Percentiles rank a stretch among this genome's conserved stretches.
phyloP scores from a whole-genome alignment of 92 coral and sea anemone genomes.

The Porites rus region DNA sequence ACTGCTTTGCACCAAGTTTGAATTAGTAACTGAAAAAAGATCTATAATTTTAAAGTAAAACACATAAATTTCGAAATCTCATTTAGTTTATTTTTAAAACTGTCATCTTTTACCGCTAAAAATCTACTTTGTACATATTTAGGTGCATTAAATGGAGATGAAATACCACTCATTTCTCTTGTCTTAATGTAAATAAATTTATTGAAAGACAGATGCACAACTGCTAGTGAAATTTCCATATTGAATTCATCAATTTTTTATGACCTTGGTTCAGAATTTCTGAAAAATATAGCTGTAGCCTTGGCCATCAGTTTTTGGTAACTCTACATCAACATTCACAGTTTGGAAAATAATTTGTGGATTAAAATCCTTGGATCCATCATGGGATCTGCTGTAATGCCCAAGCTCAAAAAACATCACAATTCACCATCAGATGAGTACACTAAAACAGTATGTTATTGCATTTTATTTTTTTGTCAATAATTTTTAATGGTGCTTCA shows the following conservation, averaged over 20 bases:
- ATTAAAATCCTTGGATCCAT: neutral
- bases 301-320: neutral
- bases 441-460: neutral
- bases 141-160: too few relatives aligned
- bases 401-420: neutral
- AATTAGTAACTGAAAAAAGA: too few relatives aligned
- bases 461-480: too few relatives aligned
- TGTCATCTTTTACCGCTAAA: neutral
- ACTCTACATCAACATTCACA: neutral
- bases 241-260: slow-evolving; percentile 33
- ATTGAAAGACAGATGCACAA: neutral
- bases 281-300: neutral
- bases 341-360: neutral
- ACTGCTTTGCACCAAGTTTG: too few relatives aligned
- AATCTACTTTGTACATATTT: neutral
- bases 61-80: too few relatives aligned
- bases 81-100: neutral
- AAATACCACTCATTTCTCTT: neutral
- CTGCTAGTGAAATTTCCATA: slow-evolving; percentile 5
- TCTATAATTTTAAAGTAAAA: too few relatives aligned
- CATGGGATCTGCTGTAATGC: slow-evolving; percentile 42
- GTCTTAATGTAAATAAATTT: neutral
- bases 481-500: neutral
- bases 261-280: slow-evolving; percentile 9
- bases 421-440: neutral